phyloP scores from a whole-genome alignment of 2,113 vertebrate genomes.

The Neogobius melanostomus region DNA sequence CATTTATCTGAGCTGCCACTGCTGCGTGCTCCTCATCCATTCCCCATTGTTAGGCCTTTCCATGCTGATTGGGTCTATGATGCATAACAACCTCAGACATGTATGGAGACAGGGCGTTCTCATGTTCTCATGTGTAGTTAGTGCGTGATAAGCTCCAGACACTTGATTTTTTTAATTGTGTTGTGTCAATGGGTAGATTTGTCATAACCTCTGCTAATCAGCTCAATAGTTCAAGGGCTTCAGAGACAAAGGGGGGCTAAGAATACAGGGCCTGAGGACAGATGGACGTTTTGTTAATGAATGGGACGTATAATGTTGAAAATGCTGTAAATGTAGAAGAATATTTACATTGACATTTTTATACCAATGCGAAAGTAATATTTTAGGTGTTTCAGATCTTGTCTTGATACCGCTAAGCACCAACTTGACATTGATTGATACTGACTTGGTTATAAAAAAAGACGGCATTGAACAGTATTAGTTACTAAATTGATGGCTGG shows the following conservation, averaged over 20 bases:
- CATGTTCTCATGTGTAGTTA: slow-evolving; percentile 2
- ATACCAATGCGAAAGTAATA: too few species aligned
- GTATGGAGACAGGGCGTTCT: neutral
- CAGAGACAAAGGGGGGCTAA: neutral
- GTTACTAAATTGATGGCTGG: too few species aligned
- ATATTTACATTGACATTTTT: too few species aligned
- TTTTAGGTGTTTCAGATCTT: too few species aligned
- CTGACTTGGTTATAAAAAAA: too few species aligned
- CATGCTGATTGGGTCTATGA: slow-evolving; percentile 23
- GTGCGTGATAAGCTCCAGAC: neutral
- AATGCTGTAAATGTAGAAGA: too few species aligned
- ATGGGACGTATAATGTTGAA: too few species aligned
- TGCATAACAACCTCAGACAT: slow-evolving; percentile 36
- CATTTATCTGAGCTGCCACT: slow-evolving; percentile 29
- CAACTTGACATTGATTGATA: too few species aligned
- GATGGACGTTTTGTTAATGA: too few species aligned
- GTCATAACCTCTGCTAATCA: neutral
- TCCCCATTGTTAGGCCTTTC: slow-evolving; percentile 39
- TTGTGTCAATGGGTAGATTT: neutral
- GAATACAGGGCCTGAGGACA: neutral
- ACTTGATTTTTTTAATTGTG: neutral
- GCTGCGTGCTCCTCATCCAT: slow-evolving; percentile 33
- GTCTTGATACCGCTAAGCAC: too few species aligned
- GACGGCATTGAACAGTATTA: too few species aligned
- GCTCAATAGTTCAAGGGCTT: neutral